Base-by-base conservation (phyloP, 2,113 vertebrate genomes). In the Mastomys natalensis region DNA sequence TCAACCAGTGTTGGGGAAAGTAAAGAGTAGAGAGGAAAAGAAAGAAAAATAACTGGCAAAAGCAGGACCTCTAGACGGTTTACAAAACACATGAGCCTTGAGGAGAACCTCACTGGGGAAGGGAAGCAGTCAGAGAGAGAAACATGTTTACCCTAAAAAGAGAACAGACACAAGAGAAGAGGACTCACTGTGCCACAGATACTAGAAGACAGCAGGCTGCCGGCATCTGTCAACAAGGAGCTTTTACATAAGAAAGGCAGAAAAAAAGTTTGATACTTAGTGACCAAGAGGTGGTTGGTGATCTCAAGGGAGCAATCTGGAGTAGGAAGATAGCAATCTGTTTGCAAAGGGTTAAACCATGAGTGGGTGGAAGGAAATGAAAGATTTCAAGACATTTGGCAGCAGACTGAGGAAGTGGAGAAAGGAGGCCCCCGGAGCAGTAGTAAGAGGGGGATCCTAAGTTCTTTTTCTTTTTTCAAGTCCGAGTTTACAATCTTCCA, bases 271-370 rank as follows among this genome's bases (percentile, higher is more conserved):
- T n/a, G n/a, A 45, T 55, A 12, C 37, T 3, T 40, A 34, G 3
- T 48, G 37, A 68, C 29, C 40, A 26, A 77, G 82, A 82, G 84
- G 84, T 92, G 81, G 72, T 77, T 62, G 37, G 48, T 58, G 70
- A 93, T 48, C 91, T 97, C 73, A 89, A 93, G 77, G n/a, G 80
- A 92, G 22, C 37, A 93, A 19, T 66, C 51, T 94, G 10, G 17
- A 82, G 34, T 21, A 3, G 31, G 37, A 55, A 64, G 45, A 51
- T 19, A 10, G 62, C 45, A 72, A 51, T 53, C 48, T 62, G 53
- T 37, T 21, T 90, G 60, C 77, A 64, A 95, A 94, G 94, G 68
- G 92, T 89, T 90, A 95, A 96, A 92, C 77, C 94, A 76, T n/a
- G 68, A 91, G 66, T 88, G 73, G 37, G 78, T 76, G 55, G 70